These are phyloP conservation scores for Hymenopus coronatus DNA, from an alignment of 2,888 invertebrate species.

Conservation along the genomic window DNA sequence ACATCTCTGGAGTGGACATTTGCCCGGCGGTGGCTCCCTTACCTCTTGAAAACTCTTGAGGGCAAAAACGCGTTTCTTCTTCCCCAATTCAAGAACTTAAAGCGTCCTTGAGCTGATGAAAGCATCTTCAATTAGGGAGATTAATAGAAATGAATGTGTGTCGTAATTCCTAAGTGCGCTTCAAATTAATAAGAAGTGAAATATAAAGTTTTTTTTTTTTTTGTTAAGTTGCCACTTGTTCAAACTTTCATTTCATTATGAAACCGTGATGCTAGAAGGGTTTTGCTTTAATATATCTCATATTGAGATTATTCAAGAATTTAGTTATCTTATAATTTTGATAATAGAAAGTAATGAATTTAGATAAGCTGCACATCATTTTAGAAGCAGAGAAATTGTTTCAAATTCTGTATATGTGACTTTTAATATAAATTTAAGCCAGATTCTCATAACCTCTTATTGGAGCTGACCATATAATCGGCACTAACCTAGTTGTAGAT, in stretches of 20 bases:
- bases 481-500: too few species aligned
- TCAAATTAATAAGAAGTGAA: not conserved
- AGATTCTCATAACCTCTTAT: too few species aligned
- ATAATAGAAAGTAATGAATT: too few species aligned
- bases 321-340: too few species aligned
- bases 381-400: not conserved
- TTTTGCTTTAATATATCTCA: too few species aligned
- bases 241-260: not conserved
- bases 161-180: not conserved
- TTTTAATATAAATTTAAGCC: not conserved
- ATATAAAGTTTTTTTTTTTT: too few species aligned
- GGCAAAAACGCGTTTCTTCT: not conserved
- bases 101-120: not conserved
- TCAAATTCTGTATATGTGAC: not conserved
- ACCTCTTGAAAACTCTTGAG: not conserved
- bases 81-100: not conserved
- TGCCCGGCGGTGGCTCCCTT: not conserved
- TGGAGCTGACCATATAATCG: too few species aligned
- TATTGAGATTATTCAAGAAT: too few species aligned
- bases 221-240: not conserved
- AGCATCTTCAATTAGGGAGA: not conserved
- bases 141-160: not conserved
- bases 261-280: too few species aligned
- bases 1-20: not conserved
- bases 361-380: too few species aligned